Evolutionary conservation across 2,888 invertebrate species (phyloP), one percentile per base, ranked within the genome.

Genomic region (Noctua janthe): DNA sequence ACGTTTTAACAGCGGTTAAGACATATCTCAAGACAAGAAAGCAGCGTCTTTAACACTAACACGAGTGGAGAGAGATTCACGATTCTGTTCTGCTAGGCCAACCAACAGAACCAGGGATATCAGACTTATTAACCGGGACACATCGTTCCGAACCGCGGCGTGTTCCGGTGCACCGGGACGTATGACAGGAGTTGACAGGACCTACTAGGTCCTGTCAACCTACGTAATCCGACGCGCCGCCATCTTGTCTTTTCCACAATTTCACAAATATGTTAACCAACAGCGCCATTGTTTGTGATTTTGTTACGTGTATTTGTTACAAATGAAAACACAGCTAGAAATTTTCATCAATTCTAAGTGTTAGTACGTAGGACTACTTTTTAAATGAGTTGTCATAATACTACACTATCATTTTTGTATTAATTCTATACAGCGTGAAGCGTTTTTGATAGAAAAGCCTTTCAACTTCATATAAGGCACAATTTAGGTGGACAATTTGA

Each of bases 281-380:
- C 43, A 67, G 67, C 67, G 43, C 23, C 8, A 56, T 56, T 59
- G 0, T 73, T 56, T 47, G 23, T 54, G 29, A 11, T 17, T 72
- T 74, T 49, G 23, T 51, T 20, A 49, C 20, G 8, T 29, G 35
- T 17, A 35, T 35, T 35, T 70, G 43, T 70, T 47, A 79, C 47
- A 66, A 66, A 56, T 47, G 11, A 35, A 10, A 29, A 39, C 47
- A 54, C 64, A 79, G 29, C 20, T 66, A 35, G 0, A 15, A 10
- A 17, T 29, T 74, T 74, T 74, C 35, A 49, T 51, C 8, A 62
- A 51, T 29, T 78, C 54, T 77, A 23, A 54, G 64, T 78, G 54
- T 80, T 78, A 71, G 62, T 47, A 23, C 1, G 1, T 71, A 54
- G 71, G 47, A 71, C 47, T 79, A 66, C n/a, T 80, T 64, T 54